Conservation (phyloP, 1,140 invertebrate genomes). For the Dendroctonus ponderosae region DNA sequence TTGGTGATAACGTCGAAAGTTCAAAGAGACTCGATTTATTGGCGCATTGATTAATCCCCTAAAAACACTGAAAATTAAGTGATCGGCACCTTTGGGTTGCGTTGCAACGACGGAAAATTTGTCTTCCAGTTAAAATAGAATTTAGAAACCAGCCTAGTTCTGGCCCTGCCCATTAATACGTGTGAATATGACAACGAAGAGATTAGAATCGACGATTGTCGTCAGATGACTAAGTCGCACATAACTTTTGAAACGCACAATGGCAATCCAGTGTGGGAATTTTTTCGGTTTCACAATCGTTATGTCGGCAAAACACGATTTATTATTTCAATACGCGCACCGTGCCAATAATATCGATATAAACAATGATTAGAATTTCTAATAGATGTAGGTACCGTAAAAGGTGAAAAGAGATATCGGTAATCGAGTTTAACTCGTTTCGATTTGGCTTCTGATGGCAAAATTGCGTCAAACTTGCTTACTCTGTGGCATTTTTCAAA, state of each 20-base stretch:
- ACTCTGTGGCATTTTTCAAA: too few relatives aligned
- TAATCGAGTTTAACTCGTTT: not conserved
- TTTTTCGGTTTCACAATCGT: too few relatives aligned
- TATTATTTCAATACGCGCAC: not conserved
- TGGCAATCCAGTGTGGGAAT: not conserved
- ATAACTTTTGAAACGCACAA: not conserved
- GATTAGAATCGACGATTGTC: not conserved
- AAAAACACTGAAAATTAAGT: too few relatives aligned
- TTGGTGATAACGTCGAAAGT: too few relatives aligned
- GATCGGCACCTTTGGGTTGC: too few relatives aligned
- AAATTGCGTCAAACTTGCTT: too few relatives aligned
- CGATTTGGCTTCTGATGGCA: not conserved
- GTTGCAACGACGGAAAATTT: too few relatives aligned
- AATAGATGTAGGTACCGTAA: not conserved
- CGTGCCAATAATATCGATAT: not conserved
- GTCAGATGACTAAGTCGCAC: not conserved
- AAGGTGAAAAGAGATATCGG: not conserved
- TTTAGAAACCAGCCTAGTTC: too few relatives aligned
- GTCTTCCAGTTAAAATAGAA: too few relatives aligned
- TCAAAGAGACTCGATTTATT: too few relatives aligned
- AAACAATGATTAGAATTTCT: not conserved
- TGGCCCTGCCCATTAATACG: not conserved
- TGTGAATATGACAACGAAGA: slow-evolving; percentile 1
- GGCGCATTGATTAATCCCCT: too few relatives aligned
- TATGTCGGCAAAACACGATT: not conserved